phyloP scores from a whole-genome alignment of 2,113 vertebrate species.

The Tetrao urogallus region DNA sequence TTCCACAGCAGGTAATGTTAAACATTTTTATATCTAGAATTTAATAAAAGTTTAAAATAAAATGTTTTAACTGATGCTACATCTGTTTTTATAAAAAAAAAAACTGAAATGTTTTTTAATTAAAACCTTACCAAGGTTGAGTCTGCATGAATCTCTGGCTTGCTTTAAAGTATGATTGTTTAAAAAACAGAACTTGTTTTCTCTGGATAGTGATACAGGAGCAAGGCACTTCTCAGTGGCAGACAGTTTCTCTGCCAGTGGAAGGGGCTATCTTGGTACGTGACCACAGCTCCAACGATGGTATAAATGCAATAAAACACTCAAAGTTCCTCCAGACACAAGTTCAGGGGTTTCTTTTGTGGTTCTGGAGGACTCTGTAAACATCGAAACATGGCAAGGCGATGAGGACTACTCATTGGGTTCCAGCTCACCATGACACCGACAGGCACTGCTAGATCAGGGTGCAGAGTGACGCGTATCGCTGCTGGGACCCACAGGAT shows the following conservation, averaged over 20 bases:
- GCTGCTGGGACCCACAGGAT: not conserved
- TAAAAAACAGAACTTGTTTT: not conserved
- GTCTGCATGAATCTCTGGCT: not conserved
- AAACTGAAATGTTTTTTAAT: not conserved
- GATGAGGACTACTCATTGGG: not conserved
- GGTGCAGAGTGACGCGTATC: not conserved
- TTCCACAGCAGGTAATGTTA: not conserved
- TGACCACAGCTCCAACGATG: not conserved
- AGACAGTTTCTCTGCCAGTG: not conserved
- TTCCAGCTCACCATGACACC: not conserved
- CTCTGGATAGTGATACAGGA: not conserved
- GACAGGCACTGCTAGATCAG: rapidly evolving
- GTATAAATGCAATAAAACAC: not conserved
- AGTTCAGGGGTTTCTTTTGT: not conserved
- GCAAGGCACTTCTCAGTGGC: not conserved
- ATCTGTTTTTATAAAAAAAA: not conserved
- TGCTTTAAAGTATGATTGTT: not conserved
- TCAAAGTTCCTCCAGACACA: not conserved
- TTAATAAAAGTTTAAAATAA: not conserved
- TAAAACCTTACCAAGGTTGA: not conserved
- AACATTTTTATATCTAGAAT: not conserved
- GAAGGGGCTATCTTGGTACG: not conserved
- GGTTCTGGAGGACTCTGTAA: not conserved
- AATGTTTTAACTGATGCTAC: not conserved
- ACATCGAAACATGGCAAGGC: not conserved